phyloP scores from a whole-genome alignment of 92 coral and sea anemone species.

The Pocillopora grandis region DNA sequence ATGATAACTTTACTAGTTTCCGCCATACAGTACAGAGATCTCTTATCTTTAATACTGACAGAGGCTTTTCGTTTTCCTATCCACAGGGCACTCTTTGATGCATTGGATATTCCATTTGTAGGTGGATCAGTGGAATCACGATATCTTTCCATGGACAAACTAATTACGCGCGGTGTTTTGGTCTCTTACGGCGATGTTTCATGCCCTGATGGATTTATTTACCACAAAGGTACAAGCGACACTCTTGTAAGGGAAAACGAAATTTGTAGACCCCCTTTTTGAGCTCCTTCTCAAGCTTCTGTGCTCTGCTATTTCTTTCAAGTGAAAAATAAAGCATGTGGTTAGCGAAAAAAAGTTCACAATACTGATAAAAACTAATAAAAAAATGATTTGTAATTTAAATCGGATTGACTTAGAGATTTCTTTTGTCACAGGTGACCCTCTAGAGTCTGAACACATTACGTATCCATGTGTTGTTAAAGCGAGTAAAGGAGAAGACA shows the following conservation, averaged over 20 bases:
- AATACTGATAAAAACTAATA: background rate
- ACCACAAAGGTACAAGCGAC: constrained; percentile 1
- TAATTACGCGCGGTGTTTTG: constrained; percentile 7
- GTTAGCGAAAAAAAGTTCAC: no score
- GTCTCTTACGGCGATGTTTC: background rate
- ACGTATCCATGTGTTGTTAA: constrained; percentile 17
- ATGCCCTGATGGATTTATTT: constrained; percentile 9
- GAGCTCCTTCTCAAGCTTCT: background rate
- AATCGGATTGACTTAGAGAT: background rate
- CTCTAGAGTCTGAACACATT: background rate
- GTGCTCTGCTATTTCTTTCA: no score
- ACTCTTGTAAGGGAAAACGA: background rate
- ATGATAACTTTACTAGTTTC: background rate
- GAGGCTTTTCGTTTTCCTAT: background rate
- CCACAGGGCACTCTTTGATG: constrained; percentile 3
- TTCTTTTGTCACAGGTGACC: background rate
- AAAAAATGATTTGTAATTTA: background rate
- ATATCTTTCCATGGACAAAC: constrained; percentile 20
- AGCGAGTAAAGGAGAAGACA: constrained; percentile 31
- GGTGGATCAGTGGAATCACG: constrained; percentile 21
- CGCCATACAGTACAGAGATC: background rate
- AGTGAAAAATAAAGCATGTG: no score
- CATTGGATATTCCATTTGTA: constrained; percentile 19
- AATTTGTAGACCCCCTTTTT: background rate
- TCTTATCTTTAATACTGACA: background rate